phyloP scores from a whole-genome alignment of 1,140 invertebrate genomes.

The Aphelenchoides besseyi region DNA sequence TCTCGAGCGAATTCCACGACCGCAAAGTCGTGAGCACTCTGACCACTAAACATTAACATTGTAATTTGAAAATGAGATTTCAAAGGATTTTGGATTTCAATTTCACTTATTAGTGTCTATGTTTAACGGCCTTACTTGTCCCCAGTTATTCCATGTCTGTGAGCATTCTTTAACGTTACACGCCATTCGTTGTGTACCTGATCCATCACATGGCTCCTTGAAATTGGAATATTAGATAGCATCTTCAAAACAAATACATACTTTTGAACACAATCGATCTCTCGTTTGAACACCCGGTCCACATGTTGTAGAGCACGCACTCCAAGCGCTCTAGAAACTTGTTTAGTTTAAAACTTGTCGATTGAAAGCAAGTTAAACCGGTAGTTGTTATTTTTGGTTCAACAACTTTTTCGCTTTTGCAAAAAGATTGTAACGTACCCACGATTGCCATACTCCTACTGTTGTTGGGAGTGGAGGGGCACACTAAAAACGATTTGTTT shows the following conservation, averaged over 20 bases:
- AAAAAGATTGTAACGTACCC: slow-evolving; percentile 38
- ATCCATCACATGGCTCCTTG: slow-evolving; percentile 60
- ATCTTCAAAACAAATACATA: neutral
- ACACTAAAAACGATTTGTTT: no score
- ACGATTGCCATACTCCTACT: slow-evolving; percentile 45
- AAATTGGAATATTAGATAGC: slow-evolving; percentile 16
- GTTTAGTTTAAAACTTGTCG: slow-evolving; percentile 20
- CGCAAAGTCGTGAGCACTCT: slow-evolving; percentile 68
- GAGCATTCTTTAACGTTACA: slow-evolving; percentile 54
- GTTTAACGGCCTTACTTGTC: no score
- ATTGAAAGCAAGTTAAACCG: slow-evolving; percentile 27
- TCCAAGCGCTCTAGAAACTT: slow-evolving; percentile 33
- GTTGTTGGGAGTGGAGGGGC: slow-evolving; percentile 5
- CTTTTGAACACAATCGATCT: slow-evolving; percentile 38
- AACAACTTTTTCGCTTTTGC: slow-evolving; percentile 34
- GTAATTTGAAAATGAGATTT: no score
- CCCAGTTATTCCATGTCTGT: slow-evolving; percentile 49
- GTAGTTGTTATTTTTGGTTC: slow-evolving; percentile 9
- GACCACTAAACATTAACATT: no score
- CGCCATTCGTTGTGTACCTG: slow-evolving; percentile 56
- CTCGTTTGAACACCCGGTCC: slow-evolving; percentile 48
- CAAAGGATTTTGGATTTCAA: no score
- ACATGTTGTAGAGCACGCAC: slow-evolving; percentile 43
- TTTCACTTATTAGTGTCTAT: no score
- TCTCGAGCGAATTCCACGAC: slow-evolving; percentile 66